A percentile compares a stretch with the other conserved stretches of the same genome.
Conservation (phyloP, 2,113 vertebrate species). For the Noturus placidus region DNA sequence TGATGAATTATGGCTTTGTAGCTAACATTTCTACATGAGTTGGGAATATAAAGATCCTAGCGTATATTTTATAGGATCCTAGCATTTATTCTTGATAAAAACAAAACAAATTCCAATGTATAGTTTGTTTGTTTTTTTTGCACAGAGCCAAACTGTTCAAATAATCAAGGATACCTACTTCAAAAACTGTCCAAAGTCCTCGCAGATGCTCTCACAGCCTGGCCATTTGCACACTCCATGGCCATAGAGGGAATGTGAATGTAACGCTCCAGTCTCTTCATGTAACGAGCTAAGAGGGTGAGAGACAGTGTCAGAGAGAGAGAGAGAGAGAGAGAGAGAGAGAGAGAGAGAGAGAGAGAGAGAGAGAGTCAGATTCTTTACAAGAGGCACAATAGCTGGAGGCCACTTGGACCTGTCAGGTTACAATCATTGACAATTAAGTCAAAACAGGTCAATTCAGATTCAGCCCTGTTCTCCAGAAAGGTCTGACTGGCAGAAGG, state of each 20-base stretch:
- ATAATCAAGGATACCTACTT: conserved; percentile 81
- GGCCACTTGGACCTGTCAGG: conserved; percentile 80
- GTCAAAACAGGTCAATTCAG: conserved; percentile 82
- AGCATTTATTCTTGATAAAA: conserved; percentile 22
- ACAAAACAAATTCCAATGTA: neutral
- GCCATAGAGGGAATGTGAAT: conserved; percentile 96
- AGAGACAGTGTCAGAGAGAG: neutral
- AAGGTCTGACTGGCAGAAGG: conserved; percentile 78
- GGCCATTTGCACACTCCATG: conserved; percentile 99
- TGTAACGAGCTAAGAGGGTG: conserved; percentile 84
- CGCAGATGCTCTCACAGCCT: conserved; percentile 97
- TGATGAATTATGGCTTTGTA: neutral
- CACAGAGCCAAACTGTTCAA: neutral
- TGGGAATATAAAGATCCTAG: neutral
- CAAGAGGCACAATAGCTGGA: conserved; percentile 76
- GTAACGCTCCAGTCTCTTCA: conserved; percentile 91
- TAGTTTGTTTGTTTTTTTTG: neutral
- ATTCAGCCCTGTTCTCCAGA: conserved; percentile 79
- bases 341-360: conserved; percentile 24
- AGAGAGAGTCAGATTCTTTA: conserved; percentile 73
- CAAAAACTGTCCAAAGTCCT: conserved; percentile 99
- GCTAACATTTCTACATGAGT: neutral
- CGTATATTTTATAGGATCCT: neutral
- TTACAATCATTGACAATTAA: conserved; percentile 81
- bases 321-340: conserved; percentile 31